Evolutionary conservation across 1,140 invertebrate species (phyloP), one percentile per base, ranked within the genome.

Genomic region (Marisa cornuarietis): DNA sequence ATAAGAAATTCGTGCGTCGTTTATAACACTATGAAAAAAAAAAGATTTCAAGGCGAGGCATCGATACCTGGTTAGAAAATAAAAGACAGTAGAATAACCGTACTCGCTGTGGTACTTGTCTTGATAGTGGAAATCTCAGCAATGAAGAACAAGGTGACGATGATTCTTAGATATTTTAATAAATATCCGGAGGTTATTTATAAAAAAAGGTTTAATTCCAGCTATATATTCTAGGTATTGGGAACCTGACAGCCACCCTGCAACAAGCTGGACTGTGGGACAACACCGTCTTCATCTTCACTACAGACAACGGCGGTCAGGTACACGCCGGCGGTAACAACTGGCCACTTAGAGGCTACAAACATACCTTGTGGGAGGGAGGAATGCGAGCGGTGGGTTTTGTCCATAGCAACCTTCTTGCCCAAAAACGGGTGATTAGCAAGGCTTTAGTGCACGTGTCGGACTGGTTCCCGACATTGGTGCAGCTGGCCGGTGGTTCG

Each of bases 351-450:
- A 77, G 91, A 73, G 92, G 92, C 20, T 88, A 88, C 82, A 93
- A 93, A 83, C 87, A 85, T 26, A 90, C 91, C 13, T 78, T 92
- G 52, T 93, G 91, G 91, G 92, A 93, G 84, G 92, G 92, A 26
- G 92, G 92, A 20, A 90, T 86, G 73, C 82, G 77, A 62, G 85
- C 83, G 5, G 82, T 87, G 26, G 87, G 84, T 8, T 88, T 88
- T 82, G 84, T 88, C 24, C 61, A 82, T 68, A 82, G 85, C 18
- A 72, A 81, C 26, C 63, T 82, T 31, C 78, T 89, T n/a, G 78
- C 80, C 42, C 82, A 84, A 13, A 83, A 78, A 76, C 83, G 86
- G 6, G 52, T 42, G 0, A 73, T 86, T 5, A 82, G 82, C 31
- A 65, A 65, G 42, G 86, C 81, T 5, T 77, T 90, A 8, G 83